Evolutionary conservation across 1,140 invertebrate genomes (phyloP), one percentile per base, ranked within the genome.

Genomic region (Adoxophyes honmai): DNA sequence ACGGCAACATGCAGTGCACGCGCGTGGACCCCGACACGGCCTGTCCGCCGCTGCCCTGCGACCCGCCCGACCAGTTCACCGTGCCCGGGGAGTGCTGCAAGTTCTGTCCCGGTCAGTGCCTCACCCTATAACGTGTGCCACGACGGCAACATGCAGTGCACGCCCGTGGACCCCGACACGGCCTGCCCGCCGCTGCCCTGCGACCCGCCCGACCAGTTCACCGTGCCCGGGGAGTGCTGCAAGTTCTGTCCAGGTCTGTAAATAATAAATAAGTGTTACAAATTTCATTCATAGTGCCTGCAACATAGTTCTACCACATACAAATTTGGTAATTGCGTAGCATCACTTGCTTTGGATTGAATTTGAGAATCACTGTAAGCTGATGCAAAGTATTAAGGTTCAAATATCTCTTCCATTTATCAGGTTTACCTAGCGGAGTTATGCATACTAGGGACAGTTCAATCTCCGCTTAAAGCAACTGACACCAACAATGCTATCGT

Each of bases 21-120:
- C 91, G 91, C 61, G 91, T 94, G 44, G 92, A 96, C 73, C 94
- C 94, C 2, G 91, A 94, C 63, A 93, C 90, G 6, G 91, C 90
- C 53, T 98, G 96, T 90, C 96, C 96, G 16, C 88, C 91, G 62
- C 90, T 98, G 56, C 91, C 93, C n/a, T 98, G 96, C 91, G 93
- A 94, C 52, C 86, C 90, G 15, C 91, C 92, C 35, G 91, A 96
- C 73, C 94, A 96, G 84, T 93, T 97, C 68, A 92, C 92, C 66
- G 94, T 96, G 35, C 93, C 94, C 16, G 95, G 94, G 52, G 94
- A 97, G 80, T 98, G 96, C 86, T 98, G 96, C 90, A 96, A 96
- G 84, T 95, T 96, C 78, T 98, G 96, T 88, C 94, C 93, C 91
- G 96, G 96, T 97, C 91, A 74, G 71, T 39, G 11, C 51, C 16